These are phyloP conservation scores for Venustaconcha ellipsiformis DNA, from an alignment of 1,140 invertebrate genomes.

Conservation along the genomic window DNA sequence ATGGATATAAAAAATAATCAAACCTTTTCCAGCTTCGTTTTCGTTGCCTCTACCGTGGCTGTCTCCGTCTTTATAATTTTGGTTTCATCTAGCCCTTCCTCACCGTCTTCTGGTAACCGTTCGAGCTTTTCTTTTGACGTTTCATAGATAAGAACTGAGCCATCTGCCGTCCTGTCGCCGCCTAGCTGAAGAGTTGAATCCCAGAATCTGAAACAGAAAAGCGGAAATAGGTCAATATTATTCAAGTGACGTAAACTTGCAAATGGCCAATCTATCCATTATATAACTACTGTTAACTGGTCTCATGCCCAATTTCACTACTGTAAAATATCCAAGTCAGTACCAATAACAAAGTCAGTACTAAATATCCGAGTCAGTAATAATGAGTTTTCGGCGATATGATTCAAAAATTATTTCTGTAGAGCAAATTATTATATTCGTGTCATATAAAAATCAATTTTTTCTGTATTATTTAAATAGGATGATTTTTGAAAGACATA, in stretches of 20 bases:
- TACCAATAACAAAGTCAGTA: too few species aligned
- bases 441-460: too few species aligned
- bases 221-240: not conserved
- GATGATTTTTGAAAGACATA: not conserved
- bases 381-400: too few species aligned
- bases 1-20: too few species aligned
- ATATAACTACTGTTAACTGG: not conserved
- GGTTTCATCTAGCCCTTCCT: slow-evolving; percentile 6
- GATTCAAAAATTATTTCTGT: too few species aligned
- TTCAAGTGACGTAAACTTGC: not conserved
- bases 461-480: not conserved
- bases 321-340: not conserved
- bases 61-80: slow-evolving; percentile 6
- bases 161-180: slow-evolving; percentile 19
- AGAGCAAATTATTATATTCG: too few species aligned
- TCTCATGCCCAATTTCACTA: not conserved
- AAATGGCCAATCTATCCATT: not conserved
- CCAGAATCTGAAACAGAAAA: slow-evolving; percentile 55
- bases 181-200: slow-evolving; percentile 50
- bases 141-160: too few species aligned
- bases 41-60: too few species aligned
- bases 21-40: too few species aligned
- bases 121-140: not conserved
- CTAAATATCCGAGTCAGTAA: not conserved
- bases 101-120: slow-evolving; percentile 4